Conservation (phyloP, 1,140 invertebrate species). For the Hydropsyche tenuis region DNA sequence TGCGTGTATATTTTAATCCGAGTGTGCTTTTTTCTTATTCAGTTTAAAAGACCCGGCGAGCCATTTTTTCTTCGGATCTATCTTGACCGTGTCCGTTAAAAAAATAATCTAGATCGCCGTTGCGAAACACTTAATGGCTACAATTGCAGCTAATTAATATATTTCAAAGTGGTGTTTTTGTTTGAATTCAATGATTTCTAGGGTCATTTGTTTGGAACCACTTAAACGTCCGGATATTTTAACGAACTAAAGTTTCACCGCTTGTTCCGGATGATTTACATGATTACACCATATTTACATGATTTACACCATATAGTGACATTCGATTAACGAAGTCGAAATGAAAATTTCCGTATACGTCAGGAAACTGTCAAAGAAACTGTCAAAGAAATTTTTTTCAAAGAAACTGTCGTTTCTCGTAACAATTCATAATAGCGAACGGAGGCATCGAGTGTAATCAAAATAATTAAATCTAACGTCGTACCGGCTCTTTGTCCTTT, state of each 20-base stretch:
- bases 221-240: too few species aligned
- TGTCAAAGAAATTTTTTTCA: too few species aligned
- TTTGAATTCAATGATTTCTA: neutral
- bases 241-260: too few species aligned
- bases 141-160: constrained; percentile 40
- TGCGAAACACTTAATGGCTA: constrained; percentile 37
- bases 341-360: too few species aligned
- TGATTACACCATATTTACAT: too few species aligned
- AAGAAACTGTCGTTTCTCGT: too few species aligned
- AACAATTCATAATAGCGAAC: too few species aligned
- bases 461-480: neutral
- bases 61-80: constrained; percentile 8
- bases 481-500: neutral
- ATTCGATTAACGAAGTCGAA: too few species aligned
- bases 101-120: constrained; percentile 40
- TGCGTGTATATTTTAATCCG: constrained; percentile 11
- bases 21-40: neutral
- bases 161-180: constrained; percentile 25
- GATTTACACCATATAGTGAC: too few species aligned
- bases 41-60: neutral
- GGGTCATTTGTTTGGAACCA: constrained; percentile 7
- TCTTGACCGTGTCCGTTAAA: constrained; percentile 27
- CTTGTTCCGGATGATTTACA: too few species aligned
- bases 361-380: too few species aligned
- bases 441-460: too few species aligned